Conservation (phyloP, 2,797 vertebrate genomes). For the Fringilla coelebs region DNA sequence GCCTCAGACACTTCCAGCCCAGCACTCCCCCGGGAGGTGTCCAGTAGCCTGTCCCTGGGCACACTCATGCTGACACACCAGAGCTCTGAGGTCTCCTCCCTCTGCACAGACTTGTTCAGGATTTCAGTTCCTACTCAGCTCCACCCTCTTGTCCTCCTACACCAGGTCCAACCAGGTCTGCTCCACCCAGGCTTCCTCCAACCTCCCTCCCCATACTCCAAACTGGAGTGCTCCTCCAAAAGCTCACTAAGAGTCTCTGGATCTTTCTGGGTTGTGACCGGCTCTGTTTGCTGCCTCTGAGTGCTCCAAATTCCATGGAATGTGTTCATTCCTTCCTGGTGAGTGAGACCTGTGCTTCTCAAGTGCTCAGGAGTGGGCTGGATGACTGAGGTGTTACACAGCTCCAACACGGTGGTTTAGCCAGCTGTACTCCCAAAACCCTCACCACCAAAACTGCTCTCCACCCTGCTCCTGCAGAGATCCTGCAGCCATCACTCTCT, state of each 20-base stretch:
- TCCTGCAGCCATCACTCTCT: neutral
- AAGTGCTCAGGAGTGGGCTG: neutral
- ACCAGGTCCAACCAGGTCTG: neutral
- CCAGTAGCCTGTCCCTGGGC: neutral
- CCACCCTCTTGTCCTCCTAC: slow-evolving; percentile 11
- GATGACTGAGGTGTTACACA: neutral
- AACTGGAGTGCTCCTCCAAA: neutral
- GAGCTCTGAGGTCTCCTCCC: neutral
- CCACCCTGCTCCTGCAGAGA: neutral
- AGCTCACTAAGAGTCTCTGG: neutral
- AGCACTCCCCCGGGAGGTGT: fast-evolving
- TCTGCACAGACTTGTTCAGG: neutral
- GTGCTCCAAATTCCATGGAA: neutral
- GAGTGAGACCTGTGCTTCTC: neutral
- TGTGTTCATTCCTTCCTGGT: neutral
- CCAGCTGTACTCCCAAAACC: neutral
- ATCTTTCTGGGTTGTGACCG: neutral
- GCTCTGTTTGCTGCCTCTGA: neutral
- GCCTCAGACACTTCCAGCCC: neutral
- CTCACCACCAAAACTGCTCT: neutral
- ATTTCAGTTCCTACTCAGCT: neutral
- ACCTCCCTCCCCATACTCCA: neutral
- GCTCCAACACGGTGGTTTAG: fast-evolving
- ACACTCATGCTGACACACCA: neutral
- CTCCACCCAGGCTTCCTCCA: neutral